Evolutionary conservation across 2,797 vertebrate species (phyloP).

Genomic region (Lacerta bilineata): DNA sequence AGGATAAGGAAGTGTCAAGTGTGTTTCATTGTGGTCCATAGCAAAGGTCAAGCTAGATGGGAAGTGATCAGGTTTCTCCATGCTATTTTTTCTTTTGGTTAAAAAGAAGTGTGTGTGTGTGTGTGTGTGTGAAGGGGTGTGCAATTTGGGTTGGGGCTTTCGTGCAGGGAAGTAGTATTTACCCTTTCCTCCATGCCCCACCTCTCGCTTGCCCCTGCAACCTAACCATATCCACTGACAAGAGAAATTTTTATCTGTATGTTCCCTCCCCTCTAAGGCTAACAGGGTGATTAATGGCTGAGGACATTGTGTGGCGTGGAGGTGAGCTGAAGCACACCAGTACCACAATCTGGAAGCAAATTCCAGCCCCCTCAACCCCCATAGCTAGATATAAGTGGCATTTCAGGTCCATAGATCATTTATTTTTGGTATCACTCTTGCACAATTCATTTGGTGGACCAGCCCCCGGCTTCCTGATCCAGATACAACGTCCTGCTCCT

Average conservation of each 20-base stretch:
- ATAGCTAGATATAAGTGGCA: not conserved
- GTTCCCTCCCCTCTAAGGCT: not conserved
- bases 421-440: conserved; percentile 35
- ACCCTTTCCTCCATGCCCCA: not conserved
- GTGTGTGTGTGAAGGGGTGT: not conserved
- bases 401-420: conserved; percentile 40
- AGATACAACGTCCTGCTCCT: not conserved
- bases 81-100: not conserved
- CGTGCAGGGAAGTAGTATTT: too few relatives aligned
- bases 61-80: not conserved
- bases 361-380: too few relatives aligned
- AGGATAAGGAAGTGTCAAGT: not conserved
- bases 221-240: not conserved
- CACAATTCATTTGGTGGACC: conserved; percentile 38
- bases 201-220: not conserved
- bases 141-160: not conserved
- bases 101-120: not conserved
- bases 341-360: too few relatives aligned
- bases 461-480: conserved; percentile 31
- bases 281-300: not conserved
- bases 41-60: too few relatives aligned
- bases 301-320: too few relatives aligned
- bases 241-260: not conserved
- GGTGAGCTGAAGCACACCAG: too few relatives aligned
- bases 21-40: not conserved